Percentiles rank a stretch among this genome's conserved stretches.
phyloP scores from a whole-genome alignment of 2,888 invertebrate species.

The Rapana venosa region DNA sequence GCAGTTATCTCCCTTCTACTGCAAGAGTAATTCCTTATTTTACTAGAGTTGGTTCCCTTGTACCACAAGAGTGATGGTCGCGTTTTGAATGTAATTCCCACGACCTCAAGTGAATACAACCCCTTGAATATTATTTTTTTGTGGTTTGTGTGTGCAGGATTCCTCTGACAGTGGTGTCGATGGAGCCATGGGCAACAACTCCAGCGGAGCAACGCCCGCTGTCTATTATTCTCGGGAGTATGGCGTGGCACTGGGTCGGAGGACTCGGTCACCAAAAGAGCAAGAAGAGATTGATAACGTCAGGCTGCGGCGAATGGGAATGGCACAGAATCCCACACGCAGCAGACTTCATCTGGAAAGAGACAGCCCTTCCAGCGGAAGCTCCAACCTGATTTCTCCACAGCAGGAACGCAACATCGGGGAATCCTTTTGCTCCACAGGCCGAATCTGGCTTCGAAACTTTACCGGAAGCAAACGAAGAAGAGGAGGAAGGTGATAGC shows the following conservation, averaged over 20 bases:
- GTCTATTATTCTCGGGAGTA: constrained; percentile 52
- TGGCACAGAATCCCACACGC: constrained; percentile 17
- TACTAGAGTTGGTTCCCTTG: too few species aligned
- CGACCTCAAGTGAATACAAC: too few species aligned
- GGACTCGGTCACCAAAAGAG: constrained; percentile 33
- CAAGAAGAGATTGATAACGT: constrained; percentile 29
- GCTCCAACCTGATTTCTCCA: constrained; percentile 48
- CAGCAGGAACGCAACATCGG: constrained; percentile 49
- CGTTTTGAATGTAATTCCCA: too few species aligned
- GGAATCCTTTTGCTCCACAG: constrained; percentile 57
- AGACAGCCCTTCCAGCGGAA: constrained; percentile 41
- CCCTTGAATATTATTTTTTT: too few species aligned
- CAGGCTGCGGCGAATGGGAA: constrained; percentile 45
- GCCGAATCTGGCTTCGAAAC: constrained; percentile 57
- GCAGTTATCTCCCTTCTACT: too few species aligned
- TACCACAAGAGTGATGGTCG: too few species aligned
- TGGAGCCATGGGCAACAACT: constrained; percentile 54
- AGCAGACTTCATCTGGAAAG: constrained; percentile 24
- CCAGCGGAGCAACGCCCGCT: constrained; percentile 47
- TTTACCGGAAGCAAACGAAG: constrained; percentile 49
- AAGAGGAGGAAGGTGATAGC: constrained; percentile 34
- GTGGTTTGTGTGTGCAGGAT: constrained; percentile 49
- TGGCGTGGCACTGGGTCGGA: constrained; percentile 54
- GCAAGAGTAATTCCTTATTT: too few species aligned
- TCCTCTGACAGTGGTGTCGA: constrained; percentile 55